These are phyloP conservation scores for Cotesia chilonis DNA, from an alignment of 1,140 invertebrate genomes.

Conservation along the genomic window DNA sequence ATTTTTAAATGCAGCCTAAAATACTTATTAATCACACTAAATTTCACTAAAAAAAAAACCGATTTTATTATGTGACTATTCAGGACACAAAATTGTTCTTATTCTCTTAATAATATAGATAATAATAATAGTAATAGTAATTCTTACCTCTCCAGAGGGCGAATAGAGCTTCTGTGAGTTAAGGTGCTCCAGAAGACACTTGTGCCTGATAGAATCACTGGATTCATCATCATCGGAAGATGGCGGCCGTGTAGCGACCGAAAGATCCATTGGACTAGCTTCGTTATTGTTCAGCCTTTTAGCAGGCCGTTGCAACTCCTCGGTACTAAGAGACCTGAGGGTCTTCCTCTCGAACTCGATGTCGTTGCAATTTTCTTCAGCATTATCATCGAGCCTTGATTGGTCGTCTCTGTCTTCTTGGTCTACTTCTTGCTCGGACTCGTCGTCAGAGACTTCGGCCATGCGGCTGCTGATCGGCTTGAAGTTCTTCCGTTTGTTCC, in stretches of 20 bases:
- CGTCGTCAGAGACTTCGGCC: slow-evolving; percentile 65
- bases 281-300: slow-evolving; percentile 64
- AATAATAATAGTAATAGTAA: neutral
- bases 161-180: slow-evolving; percentile 61
- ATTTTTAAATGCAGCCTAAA: too few species aligned
- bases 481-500: slow-evolving; percentile 70
- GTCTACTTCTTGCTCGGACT: slow-evolving; percentile 53
- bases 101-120: too few species aligned
- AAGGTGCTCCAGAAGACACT: slow-evolving; percentile 61
- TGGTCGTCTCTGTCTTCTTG: slow-evolving; percentile 55
- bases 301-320: slow-evolving; percentile 58
- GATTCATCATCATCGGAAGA: slow-evolving; percentile 61
- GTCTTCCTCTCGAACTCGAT: slow-evolving; percentile 60
- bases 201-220: slow-evolving; percentile 60
- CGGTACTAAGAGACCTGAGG: slow-evolving; percentile 49
- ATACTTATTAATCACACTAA: too few species aligned
- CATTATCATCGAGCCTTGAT: slow-evolving; percentile 39
- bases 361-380: slow-evolving; percentile 53
- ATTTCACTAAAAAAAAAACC: too few species aligned
- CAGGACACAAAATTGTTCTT: slow-evolving; percentile 3
- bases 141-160: slow-evolving; percentile 57
- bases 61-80: too few species aligned
- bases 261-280: slow-evolving; percentile 62
- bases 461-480: slow-evolving; percentile 69
- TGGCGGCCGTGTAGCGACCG: slow-evolving; percentile 59